Evolutionary conservation across 1,140 invertebrate genomes (phyloP), one percentile per base, ranked within the genome.

Genomic region (Plodia interpunctella): DNA sequence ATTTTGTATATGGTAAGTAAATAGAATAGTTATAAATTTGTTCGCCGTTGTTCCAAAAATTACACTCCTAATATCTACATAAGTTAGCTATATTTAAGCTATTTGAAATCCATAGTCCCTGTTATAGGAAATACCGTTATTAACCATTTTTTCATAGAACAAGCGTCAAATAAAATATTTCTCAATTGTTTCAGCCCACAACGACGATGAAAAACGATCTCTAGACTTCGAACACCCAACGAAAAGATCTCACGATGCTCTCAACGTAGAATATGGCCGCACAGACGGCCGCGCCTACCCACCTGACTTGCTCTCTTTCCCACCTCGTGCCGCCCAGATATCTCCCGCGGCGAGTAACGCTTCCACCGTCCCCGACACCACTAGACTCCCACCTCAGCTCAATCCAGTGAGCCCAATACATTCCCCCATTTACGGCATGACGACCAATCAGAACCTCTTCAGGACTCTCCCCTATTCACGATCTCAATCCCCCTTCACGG

Each of bases 251-350:
- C 80, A 92, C 72, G 68, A 88, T 74, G 67, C 83, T 63, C 87
- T 83, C n/a, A 87, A 90, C 56, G 79, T 86, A 6, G 85, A 86
- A 57, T 90, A 90, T 63, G 91, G 91, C 25, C 89, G 91, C 0
- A 90, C 91, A 10, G 83, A 88, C 54, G 74, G 80, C 19, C 74
- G 89, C 52, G 80, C 89, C 25, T 94, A 94, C 72, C 96, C 95
- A 20, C 96, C 96, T 0, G 96, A 97, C 69, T 86, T 97, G 25
- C 84, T 97, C 44, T 94, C 96, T 0, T 95, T 96, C 68, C 94
- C 95, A 58, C 84, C 92, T 49, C 80, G 94, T 64, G 88, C 89
- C 30, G 78, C 86, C 10, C 93, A 94, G 68, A 93, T 93, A 55
- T 94, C 94, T 8, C 94, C 94, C 13, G 93, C 93, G 63, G 93